These are phyloP conservation scores for Latrodectus elegans DNA, from an alignment of 2,888 invertebrate species.

Conservation along the genomic window DNA sequence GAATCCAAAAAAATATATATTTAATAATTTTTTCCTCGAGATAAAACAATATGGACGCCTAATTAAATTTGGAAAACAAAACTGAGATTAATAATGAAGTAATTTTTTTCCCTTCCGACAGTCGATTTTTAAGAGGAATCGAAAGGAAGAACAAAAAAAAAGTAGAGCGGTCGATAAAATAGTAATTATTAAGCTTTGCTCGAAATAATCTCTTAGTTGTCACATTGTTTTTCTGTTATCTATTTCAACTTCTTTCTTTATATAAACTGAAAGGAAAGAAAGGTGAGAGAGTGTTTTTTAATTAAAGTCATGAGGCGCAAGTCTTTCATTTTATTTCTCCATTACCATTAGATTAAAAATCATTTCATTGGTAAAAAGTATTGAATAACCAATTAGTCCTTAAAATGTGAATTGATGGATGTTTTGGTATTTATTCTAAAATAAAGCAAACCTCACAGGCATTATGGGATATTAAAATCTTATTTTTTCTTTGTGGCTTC, in stretches of 20 bases:
- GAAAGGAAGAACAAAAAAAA: conserved; percentile 10
- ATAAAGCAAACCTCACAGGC: background rate
- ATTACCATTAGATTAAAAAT: conserved; percentile 50
- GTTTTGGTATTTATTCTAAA: background rate
- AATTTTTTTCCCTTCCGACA: conserved; percentile 38
- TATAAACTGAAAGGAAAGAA: conserved; percentile 26
- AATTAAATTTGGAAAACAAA: conserved; percentile 58
- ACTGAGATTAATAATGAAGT: conserved; percentile 51
- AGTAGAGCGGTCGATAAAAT: conserved; percentile 54
- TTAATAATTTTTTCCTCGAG: conserved; percentile 48
- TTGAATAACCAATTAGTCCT: conserved; percentile 55
- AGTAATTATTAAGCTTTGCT: conserved; percentile 58
- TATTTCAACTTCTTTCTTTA: conserved; percentile 49
- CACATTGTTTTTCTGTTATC: conserved; percentile 49
- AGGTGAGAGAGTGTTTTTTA: conserved; percentile 34
- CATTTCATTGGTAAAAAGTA: conserved; percentile 35
- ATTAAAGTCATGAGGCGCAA: conserved; percentile 32
- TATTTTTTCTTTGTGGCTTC: no score
- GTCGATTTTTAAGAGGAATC: conserved; percentile 22
- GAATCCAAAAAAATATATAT: conserved; percentile 44
- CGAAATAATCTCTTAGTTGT: conserved; percentile 52
- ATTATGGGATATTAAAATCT: no score
- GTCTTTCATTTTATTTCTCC: conserved; percentile 28
- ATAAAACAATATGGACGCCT: conserved; percentile 59
- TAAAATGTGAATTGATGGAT: conserved; percentile 18